Percentiles rank a stretch among this genome's conserved stretches.
These are phyloP conservation scores for Troides helena DNA, from an alignment of 2,888 invertebrate species.

Conservation along the genomic window DNA sequence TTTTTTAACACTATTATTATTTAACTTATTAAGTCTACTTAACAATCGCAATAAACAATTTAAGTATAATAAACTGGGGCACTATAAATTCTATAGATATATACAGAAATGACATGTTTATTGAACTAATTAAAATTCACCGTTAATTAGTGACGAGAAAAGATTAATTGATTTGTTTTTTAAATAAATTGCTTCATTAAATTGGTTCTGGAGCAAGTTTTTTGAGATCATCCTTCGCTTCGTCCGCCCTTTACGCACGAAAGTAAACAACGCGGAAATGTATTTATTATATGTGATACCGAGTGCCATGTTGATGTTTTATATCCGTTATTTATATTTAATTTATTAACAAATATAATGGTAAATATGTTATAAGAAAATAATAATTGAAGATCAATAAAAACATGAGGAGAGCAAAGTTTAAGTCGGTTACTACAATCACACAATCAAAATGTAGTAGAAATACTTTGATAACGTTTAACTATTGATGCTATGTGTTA, in stretches of 20 bases:
- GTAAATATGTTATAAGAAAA: neutral
- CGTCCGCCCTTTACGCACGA: neutral
- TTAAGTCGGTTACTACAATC: too few species aligned
- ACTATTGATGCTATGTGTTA: neutral
- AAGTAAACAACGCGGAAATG: conserved; percentile 10
- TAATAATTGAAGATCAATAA: neutral
- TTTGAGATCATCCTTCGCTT: conserved; percentile 1
- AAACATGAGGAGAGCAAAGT: too few species aligned
- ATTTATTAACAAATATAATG: neutral
- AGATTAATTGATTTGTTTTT: neutral
- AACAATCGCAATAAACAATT: too few species aligned
- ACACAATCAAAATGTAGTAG: too few species aligned
- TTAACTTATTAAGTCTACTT: too few species aligned
- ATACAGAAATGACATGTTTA: too few species aligned
- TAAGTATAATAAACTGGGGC: too few species aligned
- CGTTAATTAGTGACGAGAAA: neutral
- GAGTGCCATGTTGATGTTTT: neutral
- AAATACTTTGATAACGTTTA: neutral
- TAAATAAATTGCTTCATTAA: neutral
- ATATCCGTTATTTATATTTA: neutral
- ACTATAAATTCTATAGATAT: too few species aligned
- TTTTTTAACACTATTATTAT: too few species aligned
- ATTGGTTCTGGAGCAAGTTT: neutral
- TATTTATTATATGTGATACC: neutral
- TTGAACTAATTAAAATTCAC: neutral